Evolutionary conservation across 2,113 vertebrate genomes (phyloP).

Genomic region (Noturus placidus): DNA sequence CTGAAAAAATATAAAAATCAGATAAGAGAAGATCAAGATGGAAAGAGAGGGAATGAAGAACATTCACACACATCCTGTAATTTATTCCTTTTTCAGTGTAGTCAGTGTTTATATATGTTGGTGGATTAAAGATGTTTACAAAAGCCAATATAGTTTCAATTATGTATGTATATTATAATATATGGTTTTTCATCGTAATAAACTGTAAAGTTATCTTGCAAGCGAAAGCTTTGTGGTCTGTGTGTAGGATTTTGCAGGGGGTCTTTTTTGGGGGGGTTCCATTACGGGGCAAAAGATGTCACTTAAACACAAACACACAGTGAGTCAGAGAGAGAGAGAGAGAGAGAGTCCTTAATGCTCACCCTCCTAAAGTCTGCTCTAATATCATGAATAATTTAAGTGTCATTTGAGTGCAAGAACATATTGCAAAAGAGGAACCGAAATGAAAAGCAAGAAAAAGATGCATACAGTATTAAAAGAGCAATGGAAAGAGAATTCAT

Average conservation of each 20-base stretch:
- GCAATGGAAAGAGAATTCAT: neutral
- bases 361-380: neutral
- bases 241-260: constrained; percentile 11
- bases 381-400: neutral
- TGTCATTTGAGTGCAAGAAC: neutral
- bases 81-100: constrained; percentile 59
- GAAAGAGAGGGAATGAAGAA: constrained; percentile 42
- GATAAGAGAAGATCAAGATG: constrained; percentile 4
- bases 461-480: neutral
- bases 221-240: constrained; percentile 54
- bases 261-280: neutral
- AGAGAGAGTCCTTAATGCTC: neutral
- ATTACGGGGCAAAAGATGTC: neutral
- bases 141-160: constrained; percentile 62
- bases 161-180: constrained; percentile 67
- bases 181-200: constrained; percentile 70
- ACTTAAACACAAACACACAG: neutral
- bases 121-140: constrained; percentile 67
- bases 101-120: constrained; percentile 56
- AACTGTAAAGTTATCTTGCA: constrained; percentile 69
- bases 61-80: constrained; percentile 59
- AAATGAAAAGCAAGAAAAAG: neutral
- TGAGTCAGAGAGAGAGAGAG: no score
- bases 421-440: neutral
- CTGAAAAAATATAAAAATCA: constrained; percentile 37